Percentiles rank a stretch among this genome's conserved stretches.
These are phyloP conservation scores for Solea solea DNA, from an alignment of 2,113 vertebrate species.

Conservation along the genomic window DNA sequence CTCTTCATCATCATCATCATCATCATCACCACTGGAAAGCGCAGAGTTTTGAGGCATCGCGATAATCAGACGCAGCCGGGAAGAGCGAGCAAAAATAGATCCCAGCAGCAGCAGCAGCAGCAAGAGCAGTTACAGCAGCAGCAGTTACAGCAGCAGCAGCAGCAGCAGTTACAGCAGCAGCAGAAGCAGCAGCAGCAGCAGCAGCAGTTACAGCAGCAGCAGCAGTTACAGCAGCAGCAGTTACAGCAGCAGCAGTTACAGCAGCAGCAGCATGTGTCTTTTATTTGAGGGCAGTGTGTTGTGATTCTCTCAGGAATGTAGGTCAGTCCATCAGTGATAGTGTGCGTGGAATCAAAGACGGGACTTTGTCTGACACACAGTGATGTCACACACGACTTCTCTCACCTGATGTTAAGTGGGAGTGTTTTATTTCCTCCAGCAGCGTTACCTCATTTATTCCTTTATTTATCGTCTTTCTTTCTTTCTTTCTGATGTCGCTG, in stretches of 20 bases:
- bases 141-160: too few relatives aligned
- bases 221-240: too few relatives aligned
- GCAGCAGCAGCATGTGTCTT: conserved; percentile 12
- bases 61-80: conserved; percentile 34
- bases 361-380: conserved; percentile 21
- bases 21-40: not conserved
- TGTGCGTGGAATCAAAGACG: conserved; percentile 37
- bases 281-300: conserved; percentile 24
- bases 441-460: too few relatives aligned
- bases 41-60: conserved; percentile 20
- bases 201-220: too few relatives aligned
- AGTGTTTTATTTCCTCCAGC: not conserved
- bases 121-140: too few relatives aligned
- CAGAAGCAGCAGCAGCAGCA: not conserved
- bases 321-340: conserved; percentile 39
- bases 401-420: not conserved
- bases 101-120: not conserved
- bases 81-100: conserved; percentile 43
- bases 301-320: conserved; percentile 53
- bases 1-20: conserved; percentile 18
- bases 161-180: conserved; percentile 8
- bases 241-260: too few relatives aligned
- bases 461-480: too few relatives aligned
- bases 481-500: too few relatives aligned
- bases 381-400: not conserved